A percentile compares a stretch with the other conserved stretches of the same genome.
These are phyloP conservation scores for Diorhabda sublineata DNA, from an alignment of 1,140 invertebrate species.

Conservation along the genomic window DNA sequence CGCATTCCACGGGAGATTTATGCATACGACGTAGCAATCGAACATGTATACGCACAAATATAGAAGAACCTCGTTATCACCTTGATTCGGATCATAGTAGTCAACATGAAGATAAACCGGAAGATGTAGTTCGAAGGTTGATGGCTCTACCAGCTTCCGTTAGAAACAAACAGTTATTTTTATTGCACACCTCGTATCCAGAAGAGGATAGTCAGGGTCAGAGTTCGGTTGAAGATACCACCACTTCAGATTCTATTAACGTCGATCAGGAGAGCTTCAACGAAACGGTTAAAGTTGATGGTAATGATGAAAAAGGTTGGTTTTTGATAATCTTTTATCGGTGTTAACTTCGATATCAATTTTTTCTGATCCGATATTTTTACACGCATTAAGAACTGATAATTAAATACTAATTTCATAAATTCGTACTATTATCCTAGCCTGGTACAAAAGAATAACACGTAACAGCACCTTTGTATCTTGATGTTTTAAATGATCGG, in stretches of 20 bases:
- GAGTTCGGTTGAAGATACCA: conserved; percentile 49
- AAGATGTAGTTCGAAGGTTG: conserved; percentile 45
- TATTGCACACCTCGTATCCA: conserved; percentile 40
- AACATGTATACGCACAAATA: conserved; percentile 36
- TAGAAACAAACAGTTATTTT: conserved; percentile 41
- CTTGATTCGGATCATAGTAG: conserved; percentile 52
- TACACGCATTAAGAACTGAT: too few species aligned
- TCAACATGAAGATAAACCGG: conserved; percentile 51
- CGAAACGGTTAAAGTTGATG: neutral
- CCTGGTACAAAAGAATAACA: too few species aligned
- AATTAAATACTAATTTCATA: too few species aligned
- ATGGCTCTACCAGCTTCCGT: conserved; percentile 41
- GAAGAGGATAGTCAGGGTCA: conserved; percentile 46
- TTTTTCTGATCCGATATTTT: too few species aligned
- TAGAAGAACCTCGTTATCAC: conserved; percentile 47
- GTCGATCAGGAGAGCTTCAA: conserved; percentile 48
- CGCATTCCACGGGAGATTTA: conserved; percentile 53
- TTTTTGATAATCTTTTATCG: too few species aligned
- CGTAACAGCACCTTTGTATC: too few species aligned
- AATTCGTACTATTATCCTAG: too few species aligned
- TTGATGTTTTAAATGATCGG: too few species aligned
- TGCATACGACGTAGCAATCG: conserved; percentile 39
- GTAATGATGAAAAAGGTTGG: too few species aligned
- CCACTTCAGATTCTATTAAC: conserved; percentile 50
- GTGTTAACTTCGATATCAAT: too few species aligned